Percentiles rank a stretch among this genome's conserved stretches.
phyloP scores from a whole-genome alignment of 2,113 vertebrate genomes.

The Psophia crepitans region DNA sequence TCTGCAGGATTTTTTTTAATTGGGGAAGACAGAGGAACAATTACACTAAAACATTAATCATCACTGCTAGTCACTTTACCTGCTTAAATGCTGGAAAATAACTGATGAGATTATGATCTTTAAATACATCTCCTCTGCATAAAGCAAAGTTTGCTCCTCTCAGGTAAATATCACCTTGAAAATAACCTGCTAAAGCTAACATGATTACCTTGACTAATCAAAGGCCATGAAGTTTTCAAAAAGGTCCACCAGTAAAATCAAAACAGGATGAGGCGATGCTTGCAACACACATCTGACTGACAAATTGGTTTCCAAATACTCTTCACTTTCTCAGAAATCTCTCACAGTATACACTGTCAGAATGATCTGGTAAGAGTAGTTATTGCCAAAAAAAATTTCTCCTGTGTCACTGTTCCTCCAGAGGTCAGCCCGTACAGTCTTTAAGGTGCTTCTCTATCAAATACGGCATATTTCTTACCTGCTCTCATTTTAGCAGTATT shows the following conservation, averaged over 20 bases:
- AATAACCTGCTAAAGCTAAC: background rate
- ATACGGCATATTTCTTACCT: background rate
- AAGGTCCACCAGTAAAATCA: background rate
- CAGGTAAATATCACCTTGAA: background rate
- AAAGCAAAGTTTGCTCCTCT: background rate
- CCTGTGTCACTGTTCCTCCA: background rate
- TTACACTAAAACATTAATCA: background rate
- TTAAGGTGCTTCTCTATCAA: background rate
- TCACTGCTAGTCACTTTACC: background rate
- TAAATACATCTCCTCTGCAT: background rate
- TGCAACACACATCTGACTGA: background rate
- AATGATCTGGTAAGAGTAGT: background rate
- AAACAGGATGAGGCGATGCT: background rate
- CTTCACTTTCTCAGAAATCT: background rate
- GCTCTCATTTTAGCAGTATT: background rate
- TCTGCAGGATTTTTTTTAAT: background rate
- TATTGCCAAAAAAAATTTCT: background rate
- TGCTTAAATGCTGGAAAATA: background rate
- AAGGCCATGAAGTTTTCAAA: background rate
- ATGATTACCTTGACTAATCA: background rate
- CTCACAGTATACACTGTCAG: background rate
- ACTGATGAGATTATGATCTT: background rate
- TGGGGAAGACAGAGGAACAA: background rate
- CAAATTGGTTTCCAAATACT: background rate
- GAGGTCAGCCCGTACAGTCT: background rate